Evolutionary conservation across 2,888 invertebrate genomes (phyloP), one percentile per base, ranked within the genome.

Genomic region (Rhagium mordax): DNA sequence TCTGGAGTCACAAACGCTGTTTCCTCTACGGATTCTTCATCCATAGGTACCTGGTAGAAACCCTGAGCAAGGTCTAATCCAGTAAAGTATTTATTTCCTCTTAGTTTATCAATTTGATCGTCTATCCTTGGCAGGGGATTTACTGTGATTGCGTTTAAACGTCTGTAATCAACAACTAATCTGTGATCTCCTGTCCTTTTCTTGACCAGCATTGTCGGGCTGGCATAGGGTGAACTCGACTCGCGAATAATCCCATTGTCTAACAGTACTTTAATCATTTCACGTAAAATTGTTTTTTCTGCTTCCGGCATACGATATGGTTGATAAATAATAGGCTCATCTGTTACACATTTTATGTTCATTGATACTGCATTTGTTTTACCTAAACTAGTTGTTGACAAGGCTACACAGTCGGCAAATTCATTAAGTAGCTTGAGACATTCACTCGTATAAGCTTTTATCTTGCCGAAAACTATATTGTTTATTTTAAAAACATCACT

Each of bases 1-100:
- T 79, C 81, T 0, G 81, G 81, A 6, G 81, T 84, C 8, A 76
- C 75, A 20, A 84, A 79, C 0, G 67, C 55, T 2, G 57, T 55
- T 15, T 21, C 16, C 7, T 16, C 6, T 18, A 67, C 57, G 10
- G 57, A 67, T 3, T 57, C 21, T 27, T 51, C 16, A 51, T 15
- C 2, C 51, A 51, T 51, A 3, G 51, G 51, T 15, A 51, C 8
- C 8, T 51, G 51, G 16, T 51, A 16, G 16, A 15, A 51, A 1
- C 51, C 16, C 8, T 8, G 16, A 4, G 51, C 51, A 4, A 51
- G 16, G 16, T 51, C 51, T 3, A 51, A n/a, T n/a, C n/a, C n/a
- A n/a, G n/a, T n/a, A n/a, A n/a, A n/a, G n/a, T n/a, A n/a, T n/a
- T n/a, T n/a, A n/a, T n/a, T n/a, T n/a, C n/a, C n/a, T n/a, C n/a